Evolutionary conservation across 2,888 invertebrate genomes (phyloP).

Genomic region (Eledone cirrhosa): DNA sequence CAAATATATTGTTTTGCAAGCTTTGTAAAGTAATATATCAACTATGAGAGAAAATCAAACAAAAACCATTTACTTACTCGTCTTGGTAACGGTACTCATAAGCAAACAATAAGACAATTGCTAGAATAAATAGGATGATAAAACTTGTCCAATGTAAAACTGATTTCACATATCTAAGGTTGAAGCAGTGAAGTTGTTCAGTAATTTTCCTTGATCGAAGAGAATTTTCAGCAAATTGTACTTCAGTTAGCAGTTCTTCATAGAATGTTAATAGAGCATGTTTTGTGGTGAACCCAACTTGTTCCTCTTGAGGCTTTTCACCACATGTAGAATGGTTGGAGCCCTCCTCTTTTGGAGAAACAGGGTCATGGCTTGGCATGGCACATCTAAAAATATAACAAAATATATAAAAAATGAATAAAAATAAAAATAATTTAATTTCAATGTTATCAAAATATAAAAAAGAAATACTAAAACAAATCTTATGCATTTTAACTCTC

Average conservation of each 20-base stretch:
- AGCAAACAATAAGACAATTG: conserved; percentile 37
- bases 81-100: conserved; percentile 36
- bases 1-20: too few relatives aligned
- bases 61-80: conserved; percentile 34
- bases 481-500: too few relatives aligned
- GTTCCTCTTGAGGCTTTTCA: conserved; percentile 21
- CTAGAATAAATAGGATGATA: conserved; percentile 33
- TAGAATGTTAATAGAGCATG: conserved; percentile 23
- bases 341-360: conserved; percentile 24
- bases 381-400: conserved; percentile 7
- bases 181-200: conserved; percentile 31
- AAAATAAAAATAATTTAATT: too few relatives aligned
- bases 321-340: conserved; percentile 15
- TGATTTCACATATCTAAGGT: conserved; percentile 41
- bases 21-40: too few relatives aligned
- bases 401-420: not conserved
- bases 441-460: too few relatives aligned
- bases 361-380: conserved; percentile 21
- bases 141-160: conserved; percentile 49
- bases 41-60: not conserved
- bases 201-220: not conserved
- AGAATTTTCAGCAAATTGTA: conserved; percentile 17
- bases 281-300: conserved; percentile 19
- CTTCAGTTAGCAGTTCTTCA: conserved; percentile 19
- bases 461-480: too few relatives aligned